Conservation (phyloP, 2,888 invertebrate genomes). For the Drosophila diplacantha region DNA sequence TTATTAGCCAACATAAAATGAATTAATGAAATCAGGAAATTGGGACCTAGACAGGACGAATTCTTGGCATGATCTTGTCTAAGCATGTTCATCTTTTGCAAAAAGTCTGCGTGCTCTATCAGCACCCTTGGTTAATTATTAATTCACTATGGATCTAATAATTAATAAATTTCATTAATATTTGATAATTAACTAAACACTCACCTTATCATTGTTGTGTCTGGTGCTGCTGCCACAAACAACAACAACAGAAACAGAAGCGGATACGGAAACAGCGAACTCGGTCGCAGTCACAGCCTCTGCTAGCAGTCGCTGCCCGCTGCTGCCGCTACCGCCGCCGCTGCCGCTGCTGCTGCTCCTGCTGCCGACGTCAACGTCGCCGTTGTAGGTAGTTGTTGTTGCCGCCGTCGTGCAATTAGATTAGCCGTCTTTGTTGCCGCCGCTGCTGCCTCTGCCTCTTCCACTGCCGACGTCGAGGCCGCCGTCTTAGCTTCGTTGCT, state of each 20-base stretch:
- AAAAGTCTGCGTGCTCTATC: neutral
- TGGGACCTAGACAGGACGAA: neutral
- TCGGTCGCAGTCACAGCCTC: constrained; percentile 34
- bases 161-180: no score
- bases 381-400: constrained; percentile 37
- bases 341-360: constrained; percentile 19
- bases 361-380: constrained; percentile 18
- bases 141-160: no score
- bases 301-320: constrained; percentile 40
- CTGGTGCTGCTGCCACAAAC: constrained; percentile 49
- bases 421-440: constrained; percentile 28
- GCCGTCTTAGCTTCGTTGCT: constrained; percentile 40
- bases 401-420: constrained; percentile 28
- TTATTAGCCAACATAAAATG: neutral
- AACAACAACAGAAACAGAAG: constrained; percentile 37
- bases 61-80: neutral
- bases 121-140: neutral
- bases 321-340: constrained; percentile 26
- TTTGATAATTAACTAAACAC: neutral
- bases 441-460: constrained; percentile 20
- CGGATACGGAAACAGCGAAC: constrained; percentile 35
- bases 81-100: neutral
- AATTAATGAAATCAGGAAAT: neutral
- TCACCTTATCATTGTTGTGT: constrained; percentile 62
- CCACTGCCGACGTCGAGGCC: constrained; percentile 11